Base-by-base conservation (phyloP, 2,113 vertebrate species). In the Xenotilapia longispinis region DNA sequence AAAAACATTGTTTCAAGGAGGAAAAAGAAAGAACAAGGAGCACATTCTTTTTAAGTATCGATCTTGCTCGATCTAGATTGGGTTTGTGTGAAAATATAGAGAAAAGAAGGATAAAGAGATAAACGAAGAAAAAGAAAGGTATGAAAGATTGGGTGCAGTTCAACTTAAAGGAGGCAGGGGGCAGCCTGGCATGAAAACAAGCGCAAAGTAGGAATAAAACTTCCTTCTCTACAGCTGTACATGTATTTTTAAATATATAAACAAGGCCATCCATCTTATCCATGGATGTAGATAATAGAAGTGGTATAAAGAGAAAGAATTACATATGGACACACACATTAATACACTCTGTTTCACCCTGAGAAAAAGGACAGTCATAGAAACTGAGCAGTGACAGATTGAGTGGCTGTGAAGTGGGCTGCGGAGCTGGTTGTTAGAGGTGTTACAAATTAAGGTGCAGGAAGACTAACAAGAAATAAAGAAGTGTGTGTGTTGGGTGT, bases 371-470 rank as follows among this genome's bases (percentile, higher is more conserved):
- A 82, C 92, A 63, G 90, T 83, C 86, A 70, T 87, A 84, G 91
- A 91, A 89, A 82, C 70, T 21, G 55, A 84, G 86, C 84, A 14
- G 90, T 89, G 95, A 95, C 91, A 94, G 94, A 96, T 94, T 91
- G 94, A 95, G 94, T 94, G 94, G 86, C 91, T 92, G 93, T 90
- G 93, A 92, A 89, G 90, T 81, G 63, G 88, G 79, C 92, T 91
- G 94, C 28, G 40, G 89, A 87, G 92, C 89, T 86, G 92, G 90
- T 93, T 93, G 94, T 95, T 94, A 92, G 92, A 95, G 91, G 95
- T 95, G 95, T 95, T 94, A 91, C 94, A 92, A 94, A 96, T 96
- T 94, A 95, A 96, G 89, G 85, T 63, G 89, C 91, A 88, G 80
- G 88, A 88, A 55, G 86, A 91, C 93, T 92, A 94, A 95, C 91